Conservation (phyloP, 1,140 invertebrate genomes). For the Dreissena polymorpha region DNA sequence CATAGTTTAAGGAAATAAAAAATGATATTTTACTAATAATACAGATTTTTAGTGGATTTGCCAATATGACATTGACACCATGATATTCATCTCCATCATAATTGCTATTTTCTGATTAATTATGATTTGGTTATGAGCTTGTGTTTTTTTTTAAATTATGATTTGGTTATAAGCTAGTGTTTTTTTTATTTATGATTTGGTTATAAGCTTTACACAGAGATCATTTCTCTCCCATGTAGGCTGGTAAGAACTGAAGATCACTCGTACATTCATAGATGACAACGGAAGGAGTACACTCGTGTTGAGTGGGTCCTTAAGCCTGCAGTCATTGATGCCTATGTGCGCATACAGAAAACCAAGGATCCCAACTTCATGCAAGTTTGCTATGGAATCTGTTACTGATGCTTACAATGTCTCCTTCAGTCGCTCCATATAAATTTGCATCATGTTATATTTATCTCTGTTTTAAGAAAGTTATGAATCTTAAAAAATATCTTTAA, state of each 20-base stretch:
- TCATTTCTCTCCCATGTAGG: constrained; percentile 44
- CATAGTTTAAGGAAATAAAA: no score
- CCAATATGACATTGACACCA: no score
- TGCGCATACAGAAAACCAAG: constrained; percentile 96
- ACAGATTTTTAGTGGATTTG: no score
- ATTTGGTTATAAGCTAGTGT: no score
- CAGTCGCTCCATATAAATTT: constrained; percentile 13
- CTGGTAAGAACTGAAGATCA: constrained; percentile 93
- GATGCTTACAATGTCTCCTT: not conserved
- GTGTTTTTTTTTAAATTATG: no score
- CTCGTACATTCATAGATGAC: constrained; percentile 93
- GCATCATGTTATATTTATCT: not conserved
- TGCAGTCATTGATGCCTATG: constrained; percentile 97
- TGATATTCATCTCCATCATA: no score
- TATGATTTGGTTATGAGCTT: no score
- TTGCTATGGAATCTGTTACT: constrained; percentile 1
- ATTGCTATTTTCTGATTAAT: no score
- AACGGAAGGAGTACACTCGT: constrained; percentile 95
- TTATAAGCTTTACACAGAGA: no score
- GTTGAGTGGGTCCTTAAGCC: constrained; percentile 95
- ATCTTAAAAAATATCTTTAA: not conserved
- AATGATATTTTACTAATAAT: no score
- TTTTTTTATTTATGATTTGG: no score
- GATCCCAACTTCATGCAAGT: constrained; percentile 86
- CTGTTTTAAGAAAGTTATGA: not conserved